phyloP scores from a whole-genome alignment of 2,113 vertebrate species.

The Puffinus mauretanicus region DNA sequence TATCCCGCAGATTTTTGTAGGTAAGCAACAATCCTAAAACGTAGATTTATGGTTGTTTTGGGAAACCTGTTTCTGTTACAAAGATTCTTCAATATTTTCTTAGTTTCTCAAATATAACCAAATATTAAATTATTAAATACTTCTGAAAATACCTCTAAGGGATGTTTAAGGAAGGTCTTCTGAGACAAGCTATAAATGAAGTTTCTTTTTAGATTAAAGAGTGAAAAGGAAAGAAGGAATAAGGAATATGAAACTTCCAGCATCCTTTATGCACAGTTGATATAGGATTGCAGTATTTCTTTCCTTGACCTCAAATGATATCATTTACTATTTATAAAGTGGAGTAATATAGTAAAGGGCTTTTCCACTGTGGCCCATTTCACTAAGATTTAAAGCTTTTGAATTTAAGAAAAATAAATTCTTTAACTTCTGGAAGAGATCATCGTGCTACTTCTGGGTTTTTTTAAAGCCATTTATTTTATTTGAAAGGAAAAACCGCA shows the following conservation, averaged over 20 bases:
- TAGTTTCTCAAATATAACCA: slow-evolving; percentile 11
- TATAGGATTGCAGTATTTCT: slow-evolving; percentile 43
- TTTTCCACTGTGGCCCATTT: slow-evolving; percentile 45
- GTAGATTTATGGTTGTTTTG: background rate
- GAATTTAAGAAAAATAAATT: slow-evolving; percentile 2
- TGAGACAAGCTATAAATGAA: slow-evolving; percentile 26
- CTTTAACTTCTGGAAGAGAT: background rate
- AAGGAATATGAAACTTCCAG: background rate
- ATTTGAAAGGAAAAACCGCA: background rate
- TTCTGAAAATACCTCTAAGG: background rate
- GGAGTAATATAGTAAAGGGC: background rate
- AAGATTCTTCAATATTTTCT: background rate
- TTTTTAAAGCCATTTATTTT: background rate
- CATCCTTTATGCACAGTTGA: background rate
- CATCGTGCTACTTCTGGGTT: background rate
- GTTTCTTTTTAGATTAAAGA: background rate
- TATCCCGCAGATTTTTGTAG: background rate
- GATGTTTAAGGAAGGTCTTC: background rate
- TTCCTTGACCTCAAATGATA: slow-evolving; percentile 8
- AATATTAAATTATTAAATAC: background rate
- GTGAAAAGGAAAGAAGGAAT: background rate
- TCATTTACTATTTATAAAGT: slow-evolving; percentile 55
- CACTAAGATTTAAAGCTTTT: slow-evolving; percentile 42
- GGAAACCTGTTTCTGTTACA: background rate
- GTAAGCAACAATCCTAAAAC: background rate